A percentile compares a stretch with the other conserved stretches of the same genome.
Conservation (phyloP, 2,113 vertebrate genomes). For the Ifrita kowaldi region DNA sequence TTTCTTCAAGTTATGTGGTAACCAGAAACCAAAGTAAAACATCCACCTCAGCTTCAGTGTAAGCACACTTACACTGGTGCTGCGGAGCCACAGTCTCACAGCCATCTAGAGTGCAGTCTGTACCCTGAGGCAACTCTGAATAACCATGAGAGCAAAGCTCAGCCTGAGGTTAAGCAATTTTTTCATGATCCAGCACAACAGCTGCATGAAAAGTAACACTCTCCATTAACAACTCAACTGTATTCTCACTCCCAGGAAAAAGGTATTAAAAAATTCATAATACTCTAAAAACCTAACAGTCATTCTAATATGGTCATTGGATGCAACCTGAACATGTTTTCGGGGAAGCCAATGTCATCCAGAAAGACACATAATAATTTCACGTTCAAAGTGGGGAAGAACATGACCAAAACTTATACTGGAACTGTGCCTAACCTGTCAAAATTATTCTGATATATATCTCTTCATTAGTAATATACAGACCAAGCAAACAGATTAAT, state of each 20-base stretch:
- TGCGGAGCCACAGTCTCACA: not conserved
- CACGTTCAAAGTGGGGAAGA: not conserved
- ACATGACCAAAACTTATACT: not conserved
- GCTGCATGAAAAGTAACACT: not conserved
- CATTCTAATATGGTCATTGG: not conserved
- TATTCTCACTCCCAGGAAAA: not conserved
- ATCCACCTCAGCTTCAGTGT: not conserved
- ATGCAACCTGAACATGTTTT: not conserved
- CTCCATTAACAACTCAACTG: not conserved
- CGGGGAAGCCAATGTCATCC: not conserved
- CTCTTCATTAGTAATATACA: not conserved
- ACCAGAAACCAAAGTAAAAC: not conserved
- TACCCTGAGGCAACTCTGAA: not conserved
- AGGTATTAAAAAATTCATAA: accelerated
- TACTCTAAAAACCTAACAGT: not conserved
- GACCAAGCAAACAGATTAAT: not conserved
- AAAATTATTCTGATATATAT: not conserved
- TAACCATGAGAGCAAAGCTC: not conserved
- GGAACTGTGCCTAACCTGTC: not conserved
- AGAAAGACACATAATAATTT: not conserved
- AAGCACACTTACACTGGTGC: not conserved
- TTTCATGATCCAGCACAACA: not conserved
- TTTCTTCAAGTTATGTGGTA: not conserved
- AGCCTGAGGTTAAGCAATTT: not conserved
- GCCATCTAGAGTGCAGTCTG: not conserved